These are phyloP conservation scores for Syncerus caffer DNA, from an alignment of 2,797 vertebrate species.

Conservation along the genomic window DNA sequence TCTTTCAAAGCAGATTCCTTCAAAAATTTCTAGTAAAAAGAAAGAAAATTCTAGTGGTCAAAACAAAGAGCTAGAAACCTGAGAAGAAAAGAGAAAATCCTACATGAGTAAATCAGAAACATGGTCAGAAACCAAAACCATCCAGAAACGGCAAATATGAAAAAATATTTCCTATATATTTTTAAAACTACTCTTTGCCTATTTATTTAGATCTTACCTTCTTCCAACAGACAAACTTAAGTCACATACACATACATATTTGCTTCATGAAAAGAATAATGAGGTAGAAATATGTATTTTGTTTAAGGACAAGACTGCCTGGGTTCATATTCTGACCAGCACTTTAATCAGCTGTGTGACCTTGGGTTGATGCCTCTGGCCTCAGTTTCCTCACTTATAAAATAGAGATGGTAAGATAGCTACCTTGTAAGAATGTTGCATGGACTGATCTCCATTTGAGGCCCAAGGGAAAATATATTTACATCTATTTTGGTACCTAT, in stretches of 20 bases:
- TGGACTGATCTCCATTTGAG: background rate
- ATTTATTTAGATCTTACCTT: background rate
- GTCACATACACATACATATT: background rate
- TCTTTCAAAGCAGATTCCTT: background rate
- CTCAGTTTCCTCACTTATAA: background rate
- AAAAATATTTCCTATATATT: background rate
- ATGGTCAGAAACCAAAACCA: background rate
- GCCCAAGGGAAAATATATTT: background rate
- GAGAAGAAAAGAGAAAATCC: background rate
- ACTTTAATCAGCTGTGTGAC: background rate
- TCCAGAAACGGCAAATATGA: background rate
- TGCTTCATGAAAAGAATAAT: background rate
- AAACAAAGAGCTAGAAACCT: background rate
- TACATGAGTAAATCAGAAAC: background rate
- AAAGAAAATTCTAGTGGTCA: background rate
- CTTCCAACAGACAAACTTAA: background rate
- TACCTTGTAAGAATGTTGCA: background rate
- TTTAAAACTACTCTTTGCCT: background rate
- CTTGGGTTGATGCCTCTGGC: background rate
- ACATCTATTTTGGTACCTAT: background rate
- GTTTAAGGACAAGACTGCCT: background rate
- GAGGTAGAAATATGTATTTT: background rate
- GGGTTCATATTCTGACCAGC: background rate
- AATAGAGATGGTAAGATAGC: background rate
- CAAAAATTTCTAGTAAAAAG: background rate